phyloP scores from a whole-genome alignment of 2,888 invertebrate species.

The Acronicta leporina region DNA sequence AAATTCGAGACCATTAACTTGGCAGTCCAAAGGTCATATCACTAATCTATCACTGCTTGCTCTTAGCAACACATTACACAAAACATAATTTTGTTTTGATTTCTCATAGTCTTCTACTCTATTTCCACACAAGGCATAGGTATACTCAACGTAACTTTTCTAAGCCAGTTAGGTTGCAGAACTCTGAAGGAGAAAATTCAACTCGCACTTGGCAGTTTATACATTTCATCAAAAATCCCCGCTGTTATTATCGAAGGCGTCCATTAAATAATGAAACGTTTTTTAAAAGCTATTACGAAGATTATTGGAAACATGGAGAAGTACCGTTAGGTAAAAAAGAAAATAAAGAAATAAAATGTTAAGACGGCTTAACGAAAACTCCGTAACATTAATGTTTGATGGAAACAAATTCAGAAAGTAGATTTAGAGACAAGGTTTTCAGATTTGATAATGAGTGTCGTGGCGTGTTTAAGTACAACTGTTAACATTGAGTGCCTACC shows the following conservation, averaged over 20 bases:
- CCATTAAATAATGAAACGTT: constrained; percentile 63
- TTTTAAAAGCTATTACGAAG: constrained; percentile 60
- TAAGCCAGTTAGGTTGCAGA: background rate
- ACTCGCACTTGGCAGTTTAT: constrained; percentile 35
- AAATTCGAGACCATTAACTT: no score
- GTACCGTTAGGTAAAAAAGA: constrained; percentile 26
- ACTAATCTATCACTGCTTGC: no score
- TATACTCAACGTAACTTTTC: background rate
- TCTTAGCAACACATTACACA: no score
- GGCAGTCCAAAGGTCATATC: no score
- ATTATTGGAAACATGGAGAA: constrained; percentile 54
- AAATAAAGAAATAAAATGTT: constrained; percentile 31
- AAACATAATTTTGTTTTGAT: no score
- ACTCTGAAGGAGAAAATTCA: constrained; percentile 1
- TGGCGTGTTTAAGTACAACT: no score
- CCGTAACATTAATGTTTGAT: constrained; percentile 15
- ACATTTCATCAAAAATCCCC: constrained; percentile 51
- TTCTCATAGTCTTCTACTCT: no score
- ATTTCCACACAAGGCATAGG: background rate
- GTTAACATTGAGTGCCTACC: no score
- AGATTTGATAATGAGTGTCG: constrained; percentile 1
- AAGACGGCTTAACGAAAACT: constrained; percentile 32
- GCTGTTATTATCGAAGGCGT: constrained; percentile 53
- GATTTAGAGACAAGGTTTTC: constrained; percentile 2
- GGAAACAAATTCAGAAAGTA: constrained; percentile 4